Evolutionary conservation across 2,888 invertebrate genomes (phyloP).

Genomic region (Nesidiocoris tenuis): DNA sequence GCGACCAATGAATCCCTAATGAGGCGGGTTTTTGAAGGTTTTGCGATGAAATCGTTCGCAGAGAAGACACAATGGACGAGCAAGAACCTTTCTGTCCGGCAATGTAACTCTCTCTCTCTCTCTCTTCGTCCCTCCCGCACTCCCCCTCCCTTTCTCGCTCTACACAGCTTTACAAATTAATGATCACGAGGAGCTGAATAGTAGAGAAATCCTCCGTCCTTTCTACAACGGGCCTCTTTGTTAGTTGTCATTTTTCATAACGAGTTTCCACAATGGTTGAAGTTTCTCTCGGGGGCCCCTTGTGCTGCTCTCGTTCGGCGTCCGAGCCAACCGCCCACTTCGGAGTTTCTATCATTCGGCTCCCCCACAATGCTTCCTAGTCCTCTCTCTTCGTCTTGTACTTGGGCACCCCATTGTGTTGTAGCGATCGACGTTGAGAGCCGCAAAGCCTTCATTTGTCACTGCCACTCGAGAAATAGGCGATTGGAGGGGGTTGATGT

Average conservation of each 20-base stretch:
- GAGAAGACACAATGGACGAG: slow-evolving; percentile 30
- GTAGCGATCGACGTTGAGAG: slow-evolving; percentile 17
- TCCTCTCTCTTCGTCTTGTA: slow-evolving; percentile 15
- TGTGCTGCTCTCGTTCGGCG: not conserved
- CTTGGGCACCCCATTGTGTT: slow-evolving; percentile 35
- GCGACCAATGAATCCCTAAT: slow-evolving; percentile 33
- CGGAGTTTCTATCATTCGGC: not conserved
- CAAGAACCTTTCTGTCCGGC: not conserved
- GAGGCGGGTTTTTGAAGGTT: slow-evolving; percentile 35
- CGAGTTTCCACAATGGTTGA: slow-evolving; percentile 38
- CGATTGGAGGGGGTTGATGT: not conserved
- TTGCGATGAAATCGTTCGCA: slow-evolving; percentile 35
- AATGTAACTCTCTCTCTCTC: not conserved
- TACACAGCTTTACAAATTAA: slow-evolving; percentile 42
- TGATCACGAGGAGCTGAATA: slow-evolving; percentile 20
- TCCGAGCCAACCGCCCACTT: not conserved
- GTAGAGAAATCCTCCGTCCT: not conserved
- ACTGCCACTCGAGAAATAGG: slow-evolving; percentile 12
- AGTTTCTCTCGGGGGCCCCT: not conserved
- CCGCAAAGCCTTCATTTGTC: slow-evolving; percentile 33
- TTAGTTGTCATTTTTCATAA: slow-evolving; percentile 42
- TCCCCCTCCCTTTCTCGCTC: slow-evolving; percentile 2
- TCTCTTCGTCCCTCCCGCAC: not conserved
- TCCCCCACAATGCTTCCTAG: not conserved
- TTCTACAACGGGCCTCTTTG: slow-evolving; percentile 7